phyloP scores from a whole-genome alignment of 2,888 invertebrate genomes.

The Sphinx pinastri region DNA sequence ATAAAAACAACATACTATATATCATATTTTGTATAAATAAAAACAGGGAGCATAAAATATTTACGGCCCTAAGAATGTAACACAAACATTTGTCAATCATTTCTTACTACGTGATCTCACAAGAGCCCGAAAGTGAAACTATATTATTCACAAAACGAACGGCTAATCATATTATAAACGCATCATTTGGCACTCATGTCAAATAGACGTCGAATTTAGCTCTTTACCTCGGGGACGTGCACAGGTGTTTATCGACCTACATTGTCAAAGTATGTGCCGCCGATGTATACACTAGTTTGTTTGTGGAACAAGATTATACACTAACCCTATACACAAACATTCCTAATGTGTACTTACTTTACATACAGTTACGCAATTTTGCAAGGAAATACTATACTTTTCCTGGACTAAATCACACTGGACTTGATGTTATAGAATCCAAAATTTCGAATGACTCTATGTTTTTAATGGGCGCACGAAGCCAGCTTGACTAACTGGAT shows the following conservation, averaged over 20 bases:
- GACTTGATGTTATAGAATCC: too few relatives aligned
- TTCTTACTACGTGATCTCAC: background rate
- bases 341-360: slow-evolving; percentile 9
- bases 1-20: too few relatives aligned
- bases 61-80: too few relatives aligned
- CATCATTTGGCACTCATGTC: slow-evolving; percentile 24
- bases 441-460: too few relatives aligned
- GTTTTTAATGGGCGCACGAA: too few relatives aligned
- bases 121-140: background rate
- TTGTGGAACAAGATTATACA: slow-evolving; percentile 31
- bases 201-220: slow-evolving; percentile 29
- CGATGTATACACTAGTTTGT: slow-evolving; percentile 28
- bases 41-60: too few relatives aligned
- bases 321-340: slow-evolving; percentile 27
- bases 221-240: slow-evolving; percentile 23
- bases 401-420: too few relatives aligned
- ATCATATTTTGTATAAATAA: too few relatives aligned
- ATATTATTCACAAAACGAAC: background rate
- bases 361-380: background rate
- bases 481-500: too few relatives aligned
- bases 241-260: slow-evolving; percentile 30
- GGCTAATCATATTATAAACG: slow-evolving; percentile 22
- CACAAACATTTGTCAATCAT: too few relatives aligned
- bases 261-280: slow-evolving; percentile 27
- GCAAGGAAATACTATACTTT: background rate